Percentiles rank a stretch among this genome's conserved stretches.
Evolutionary conservation across 1,140 invertebrate species (phyloP).

Genomic region (Bathynomus jamesi): DNA sequence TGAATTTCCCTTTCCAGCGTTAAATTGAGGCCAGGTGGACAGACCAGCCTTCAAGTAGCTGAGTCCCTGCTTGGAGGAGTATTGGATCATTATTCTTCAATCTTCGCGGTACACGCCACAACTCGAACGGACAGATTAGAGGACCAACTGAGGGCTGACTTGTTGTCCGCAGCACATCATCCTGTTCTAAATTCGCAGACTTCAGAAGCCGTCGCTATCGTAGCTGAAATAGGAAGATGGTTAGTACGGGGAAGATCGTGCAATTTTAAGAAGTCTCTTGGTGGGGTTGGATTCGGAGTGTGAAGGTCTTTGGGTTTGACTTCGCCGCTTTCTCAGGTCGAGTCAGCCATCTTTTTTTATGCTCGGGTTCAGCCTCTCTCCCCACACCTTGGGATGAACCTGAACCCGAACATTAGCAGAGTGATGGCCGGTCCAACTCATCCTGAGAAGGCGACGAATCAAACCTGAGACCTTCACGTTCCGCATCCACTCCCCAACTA

Average conservation of each 20-base stretch:
- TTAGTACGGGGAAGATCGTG: slow-evolving; percentile 47
- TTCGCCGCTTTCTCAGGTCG: too few relatives aligned
- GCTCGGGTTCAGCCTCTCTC: too few relatives aligned
- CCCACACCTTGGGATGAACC: too few relatives aligned
- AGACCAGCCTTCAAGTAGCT: not conserved
- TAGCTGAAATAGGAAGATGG: slow-evolving; percentile 77
- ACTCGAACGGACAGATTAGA: slow-evolving; percentile 29
- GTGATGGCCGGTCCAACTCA: too few relatives aligned
- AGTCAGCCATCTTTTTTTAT: too few relatives aligned
- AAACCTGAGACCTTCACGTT: too few relatives aligned
- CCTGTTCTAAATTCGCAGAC: slow-evolving; percentile 56
- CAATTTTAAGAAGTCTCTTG: too few relatives aligned
- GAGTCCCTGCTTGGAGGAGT: slow-evolving; percentile 55
- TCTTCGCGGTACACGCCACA: slow-evolving; percentile 58
- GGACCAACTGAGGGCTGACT: slow-evolving; percentile 45
- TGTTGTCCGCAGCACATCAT: slow-evolving; percentile 52
- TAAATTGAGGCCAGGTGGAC: not conserved
- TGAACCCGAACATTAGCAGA: too few relatives aligned
- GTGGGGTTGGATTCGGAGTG: too few relatives aligned
- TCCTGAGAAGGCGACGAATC: too few relatives aligned
- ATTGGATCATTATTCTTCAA: slow-evolving; percentile 63
- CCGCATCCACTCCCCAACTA: too few relatives aligned
- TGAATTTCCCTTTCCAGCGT: not conserved
- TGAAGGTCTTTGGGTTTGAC: too few relatives aligned
- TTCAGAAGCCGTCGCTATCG: slow-evolving; percentile 68